Percentiles rank a stretch among this genome's conserved stretches.
These are phyloP conservation scores for Puntigrus tetrazona DNA, from an alignment of 2,113 vertebrate genomes.

Conservation along the genomic window DNA sequence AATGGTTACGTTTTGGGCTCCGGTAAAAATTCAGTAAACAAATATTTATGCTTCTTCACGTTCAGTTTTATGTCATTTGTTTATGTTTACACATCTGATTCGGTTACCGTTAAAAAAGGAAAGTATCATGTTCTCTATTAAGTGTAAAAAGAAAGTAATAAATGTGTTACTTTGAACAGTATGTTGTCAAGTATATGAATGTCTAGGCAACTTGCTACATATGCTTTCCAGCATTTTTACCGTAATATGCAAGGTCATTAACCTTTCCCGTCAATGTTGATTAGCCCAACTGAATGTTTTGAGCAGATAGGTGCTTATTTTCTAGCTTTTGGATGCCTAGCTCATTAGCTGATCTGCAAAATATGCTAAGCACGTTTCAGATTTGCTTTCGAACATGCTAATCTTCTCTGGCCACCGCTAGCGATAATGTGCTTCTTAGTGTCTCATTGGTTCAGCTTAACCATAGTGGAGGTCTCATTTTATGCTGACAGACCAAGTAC, in stretches of 20 bases:
- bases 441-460: constrained; percentile 36
- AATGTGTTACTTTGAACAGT: neutral
- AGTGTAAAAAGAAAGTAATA: neutral
- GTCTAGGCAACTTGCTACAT: neutral
- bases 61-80: neutral
- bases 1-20: no score
- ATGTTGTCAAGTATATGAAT: neutral
- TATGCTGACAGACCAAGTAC: constrained; percentile 20
- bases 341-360: constrained; percentile 8
- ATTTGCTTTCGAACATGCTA: constrained; percentile 30
- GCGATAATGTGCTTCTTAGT: constrained; percentile 31
- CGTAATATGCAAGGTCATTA: neutral
- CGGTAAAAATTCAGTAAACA: neutral
- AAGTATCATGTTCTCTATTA: neutral
- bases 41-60: neutral
- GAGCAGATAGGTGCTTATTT: neutral
- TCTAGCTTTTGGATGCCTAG: neutral
- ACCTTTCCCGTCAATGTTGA: neutral
- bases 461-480: constrained; percentile 33
- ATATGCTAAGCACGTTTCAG: constrained; percentile 30
- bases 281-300: neutral
- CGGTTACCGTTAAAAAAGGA: neutral
- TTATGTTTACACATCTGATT: neutral
- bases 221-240: neutral
- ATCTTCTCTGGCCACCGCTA: constrained; percentile 22